Evolutionary conservation across 1,140 invertebrate genomes (phyloP), one percentile per base, ranked within the genome.

Genomic region (Eulimnadia texana): DNA sequence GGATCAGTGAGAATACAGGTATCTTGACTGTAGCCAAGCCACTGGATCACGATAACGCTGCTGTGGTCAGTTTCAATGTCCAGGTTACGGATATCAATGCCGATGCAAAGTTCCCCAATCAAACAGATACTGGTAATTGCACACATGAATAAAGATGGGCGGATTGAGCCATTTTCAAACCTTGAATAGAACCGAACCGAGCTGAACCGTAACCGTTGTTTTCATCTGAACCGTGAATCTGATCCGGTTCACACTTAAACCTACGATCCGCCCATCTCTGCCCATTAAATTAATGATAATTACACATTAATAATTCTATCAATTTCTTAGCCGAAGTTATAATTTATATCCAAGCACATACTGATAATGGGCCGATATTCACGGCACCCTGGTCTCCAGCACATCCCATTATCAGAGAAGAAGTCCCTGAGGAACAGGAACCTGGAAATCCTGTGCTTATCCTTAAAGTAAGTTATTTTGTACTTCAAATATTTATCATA

Each of bases 311-410:
- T 16, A 9, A 42, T 9, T 42, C 33, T 42, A 42, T 42, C 6
- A 42, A 42, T 16, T 42, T 58, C 61, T 16, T 65, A 74, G 74
- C 79, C 1, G 85, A 88, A 67, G 81, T 88, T 10, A 87, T 86
- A 0, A 76, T 90, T 6, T 90, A 88, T 67, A 80, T 90, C 9
- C 84, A 88, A 72, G 84, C 85, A 1, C 86, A 84, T 67, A 82
- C 82, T 65, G 85, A 87, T 63, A 82, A 84, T 62, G 86, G 86
- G 72, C 87, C 87, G 0, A 79, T 84, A 3, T 90, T 90, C 63
- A 82, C 78, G 0, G 83, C 85, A 16, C 70, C 72, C 16, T 70
- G 75, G 75, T 68, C 69, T 13, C 64, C 72, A 66, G 62, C 62
- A 19, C 57, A 83, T 65, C 84, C 82, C 0, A 73, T 80, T 1